phyloP scores from a whole-genome alignment of 1,140 invertebrate species.

The Sitobion miscanthi region DNA sequence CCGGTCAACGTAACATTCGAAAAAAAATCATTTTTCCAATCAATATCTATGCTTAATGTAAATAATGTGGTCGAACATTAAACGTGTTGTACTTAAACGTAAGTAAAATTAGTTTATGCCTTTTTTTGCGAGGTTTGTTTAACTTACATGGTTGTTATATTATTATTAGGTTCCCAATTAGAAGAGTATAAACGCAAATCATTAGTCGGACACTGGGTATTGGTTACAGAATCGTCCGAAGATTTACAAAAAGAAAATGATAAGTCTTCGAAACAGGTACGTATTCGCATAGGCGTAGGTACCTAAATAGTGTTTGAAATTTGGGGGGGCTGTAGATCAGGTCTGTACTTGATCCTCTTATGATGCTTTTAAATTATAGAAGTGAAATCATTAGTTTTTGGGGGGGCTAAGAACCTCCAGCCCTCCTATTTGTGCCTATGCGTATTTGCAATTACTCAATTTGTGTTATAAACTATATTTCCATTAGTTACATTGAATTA shows the following conservation, averaged over 20 bases:
- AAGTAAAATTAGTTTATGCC: neutral
- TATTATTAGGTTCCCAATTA: slow-evolving; percentile 19
- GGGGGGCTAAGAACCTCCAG: too few relatives aligned
- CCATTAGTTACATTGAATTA: too few relatives aligned
- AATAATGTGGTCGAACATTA: neutral
- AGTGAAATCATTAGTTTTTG: too few relatives aligned
- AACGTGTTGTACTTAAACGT: neutral
- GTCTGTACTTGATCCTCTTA: too few relatives aligned
- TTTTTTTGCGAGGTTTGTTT: neutral
- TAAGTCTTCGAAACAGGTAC: neutral
- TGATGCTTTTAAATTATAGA: too few relatives aligned
- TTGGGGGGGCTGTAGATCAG: too few relatives aligned
- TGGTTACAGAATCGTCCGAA: neutral
- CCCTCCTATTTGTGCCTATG: too few relatives aligned
- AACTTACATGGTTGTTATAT: neutral
- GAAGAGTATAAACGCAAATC: slow-evolving; percentile 2
- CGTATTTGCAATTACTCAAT: neutral
- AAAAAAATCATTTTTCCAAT: neutral
- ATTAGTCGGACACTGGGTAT: slow-evolving; percentile 1
- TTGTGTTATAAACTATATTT: too few relatives aligned
- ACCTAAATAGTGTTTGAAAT: too few relatives aligned
- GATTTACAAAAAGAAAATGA: neutral
- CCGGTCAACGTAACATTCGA: neutral
- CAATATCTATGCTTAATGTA: neutral
- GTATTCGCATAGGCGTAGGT: neutral